Evolutionary conservation across 2,797 vertebrate species (phyloP), one percentile per base, ranked within the genome.

Genomic region (Pampus argenteus): DNA sequence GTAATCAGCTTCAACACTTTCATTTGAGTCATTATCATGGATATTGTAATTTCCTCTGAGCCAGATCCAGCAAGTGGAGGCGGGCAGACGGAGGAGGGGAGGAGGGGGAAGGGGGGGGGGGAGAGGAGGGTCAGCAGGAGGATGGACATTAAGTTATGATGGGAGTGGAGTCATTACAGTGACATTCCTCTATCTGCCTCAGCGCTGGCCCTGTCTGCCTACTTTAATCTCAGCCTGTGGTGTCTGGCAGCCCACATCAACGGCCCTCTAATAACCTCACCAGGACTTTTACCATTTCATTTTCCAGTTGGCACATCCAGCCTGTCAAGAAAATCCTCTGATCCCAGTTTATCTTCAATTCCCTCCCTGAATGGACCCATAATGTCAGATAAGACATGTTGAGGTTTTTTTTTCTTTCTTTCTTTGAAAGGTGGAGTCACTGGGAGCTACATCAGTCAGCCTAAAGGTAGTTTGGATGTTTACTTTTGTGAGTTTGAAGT

Each of bases 1-100:
- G 88, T 84, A 92, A 93, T 93, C 91, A 86, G 90, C 84, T 83
- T 75, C 82, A 90, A 80, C 87, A 78, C 66, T 88, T 92, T 88
- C 85, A 84, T 89, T 84, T 79, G 83, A 90, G 81, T 89, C 91
- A 91, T 92, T 92, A 92, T 89, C 83, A 75, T 78, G 87, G 82
- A 90, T 89, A 91, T 91, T 90, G 85, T 86, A 84, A 91, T 93
- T 91, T 91, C 84, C 85, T 87, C 83, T 9, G 2, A 82, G 76
- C 59, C 73, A 65, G 56, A 74, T 56, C 51, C 76, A 75, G 72
- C 68, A 64, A 83, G 83, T 71, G 52, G 71, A 84, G 84, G 79
- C 54, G 66, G 77, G 73, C 73, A 73, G 79, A 68, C 9, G 42
- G 54, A 44, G 28, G 22, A 48, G 29, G 48, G 40, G 36, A 50